Percentiles rank a stretch among this genome's conserved stretches.
Conservation (phyloP, 2,113 vertebrate genomes). For the Elaphurus davidianus region DNA sequence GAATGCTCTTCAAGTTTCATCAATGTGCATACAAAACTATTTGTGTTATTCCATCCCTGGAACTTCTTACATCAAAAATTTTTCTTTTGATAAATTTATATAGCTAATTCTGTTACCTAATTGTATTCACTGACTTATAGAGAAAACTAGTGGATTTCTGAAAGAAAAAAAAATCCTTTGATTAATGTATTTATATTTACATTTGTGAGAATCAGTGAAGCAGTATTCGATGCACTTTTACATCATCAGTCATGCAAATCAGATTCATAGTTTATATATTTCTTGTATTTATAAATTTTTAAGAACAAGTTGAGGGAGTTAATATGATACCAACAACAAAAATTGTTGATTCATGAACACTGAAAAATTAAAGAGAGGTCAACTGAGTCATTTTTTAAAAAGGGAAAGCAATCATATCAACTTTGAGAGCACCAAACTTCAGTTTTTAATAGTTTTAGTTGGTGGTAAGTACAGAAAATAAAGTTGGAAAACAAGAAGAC, state of each 20-base stretch:
- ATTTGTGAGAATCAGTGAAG: neutral
- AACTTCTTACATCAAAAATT: neutral
- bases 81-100: neutral
- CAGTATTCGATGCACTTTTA: neutral
- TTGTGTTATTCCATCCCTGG: neutral
- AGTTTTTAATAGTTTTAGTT: neutral
- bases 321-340: neutral
- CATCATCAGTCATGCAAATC: neutral
- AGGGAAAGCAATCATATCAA: neutral
- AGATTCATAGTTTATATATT: neutral
- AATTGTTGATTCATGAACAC: neutral
- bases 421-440: neutral
- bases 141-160: neutral
- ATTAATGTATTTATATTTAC: neutral
- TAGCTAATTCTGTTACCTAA: neutral
- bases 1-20: neutral
- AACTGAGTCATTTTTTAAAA: neutral
- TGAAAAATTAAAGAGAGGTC: neutral
- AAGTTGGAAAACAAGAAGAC: neutral
- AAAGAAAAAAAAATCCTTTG: neutral
- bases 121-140: neutral
- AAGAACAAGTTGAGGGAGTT: neutral
- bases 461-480: neutral
- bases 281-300: neutral
- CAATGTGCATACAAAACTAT: neutral